phyloP scores from a whole-genome alignment of 2,888 invertebrate genomes.

The Pseudoips prasinana region DNA sequence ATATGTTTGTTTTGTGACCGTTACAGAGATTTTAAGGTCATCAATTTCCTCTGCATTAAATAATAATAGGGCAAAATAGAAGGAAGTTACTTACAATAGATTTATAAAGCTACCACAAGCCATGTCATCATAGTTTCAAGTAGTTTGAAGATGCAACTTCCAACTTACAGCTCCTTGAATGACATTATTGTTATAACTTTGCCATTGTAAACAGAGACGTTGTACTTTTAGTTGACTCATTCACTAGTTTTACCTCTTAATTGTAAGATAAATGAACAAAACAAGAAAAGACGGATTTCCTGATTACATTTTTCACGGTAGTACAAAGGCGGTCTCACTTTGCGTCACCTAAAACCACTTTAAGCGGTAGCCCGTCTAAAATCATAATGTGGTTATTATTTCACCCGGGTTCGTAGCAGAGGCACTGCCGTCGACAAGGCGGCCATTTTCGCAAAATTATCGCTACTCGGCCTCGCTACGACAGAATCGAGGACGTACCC shows the following conservation, averaged over 20 bases:
- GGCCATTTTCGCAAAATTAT: constrained; percentile 76
- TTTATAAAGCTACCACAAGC: too few species aligned
- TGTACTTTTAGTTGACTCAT: constrained; percentile 16
- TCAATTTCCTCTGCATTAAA: too few species aligned
- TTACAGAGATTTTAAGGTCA: too few species aligned
- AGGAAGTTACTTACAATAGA: too few species aligned
- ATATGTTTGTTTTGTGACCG: too few species aligned
- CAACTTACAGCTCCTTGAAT: neutral
- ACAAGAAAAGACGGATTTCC: constrained; percentile 47
- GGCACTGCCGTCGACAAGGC: constrained; percentile 74
- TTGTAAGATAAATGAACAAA: constrained; percentile 41
- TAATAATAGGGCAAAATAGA: too few species aligned
- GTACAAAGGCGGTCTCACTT: constrained; percentile 56
- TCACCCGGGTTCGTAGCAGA: constrained; percentile 62
- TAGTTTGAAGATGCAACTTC: too few species aligned
- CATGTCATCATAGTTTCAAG: too few species aligned
- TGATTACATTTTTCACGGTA: constrained; percentile 54
- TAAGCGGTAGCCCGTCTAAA: constrained; percentile 68
- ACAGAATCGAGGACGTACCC: constrained; percentile 67
- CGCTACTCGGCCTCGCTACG: constrained; percentile 66
- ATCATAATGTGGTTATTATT: constrained; percentile 78
- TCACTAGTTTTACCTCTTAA: constrained; percentile 29
- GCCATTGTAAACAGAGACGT: constrained; percentile 18
- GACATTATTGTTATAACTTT: constrained; percentile 11
- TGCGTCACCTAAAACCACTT: constrained; percentile 69